Evolutionary conservation across 2,888 invertebrate species (phyloP).

Genomic region (Eupelmus urozonus): DNA sequence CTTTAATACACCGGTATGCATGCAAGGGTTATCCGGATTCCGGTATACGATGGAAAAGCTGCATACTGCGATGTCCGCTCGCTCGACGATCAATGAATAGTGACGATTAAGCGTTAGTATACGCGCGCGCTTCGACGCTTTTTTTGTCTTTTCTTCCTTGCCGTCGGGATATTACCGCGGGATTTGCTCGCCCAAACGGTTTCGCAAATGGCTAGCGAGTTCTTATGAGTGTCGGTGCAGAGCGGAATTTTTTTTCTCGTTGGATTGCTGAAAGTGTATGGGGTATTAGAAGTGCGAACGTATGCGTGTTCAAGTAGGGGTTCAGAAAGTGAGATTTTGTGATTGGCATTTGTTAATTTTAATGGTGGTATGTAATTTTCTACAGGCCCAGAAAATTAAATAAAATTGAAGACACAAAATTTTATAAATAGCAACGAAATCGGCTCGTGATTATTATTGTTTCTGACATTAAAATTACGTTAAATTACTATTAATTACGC

Average conservation of each 20-base stretch:
- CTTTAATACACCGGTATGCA: slow-evolving; percentile 29
- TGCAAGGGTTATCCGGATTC: slow-evolving; percentile 36
- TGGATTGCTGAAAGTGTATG: too few relatives aligned
- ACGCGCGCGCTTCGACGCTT: slow-evolving; percentile 9
- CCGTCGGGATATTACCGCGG: slow-evolving; percentile 65
- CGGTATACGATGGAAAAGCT: slow-evolving; percentile 17
- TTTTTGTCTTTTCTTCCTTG: slow-evolving; percentile 19
- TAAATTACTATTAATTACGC: too few relatives aligned
- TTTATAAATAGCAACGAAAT: too few relatives aligned
- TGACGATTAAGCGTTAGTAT: slow-evolving; percentile 65
- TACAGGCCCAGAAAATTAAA: too few relatives aligned
- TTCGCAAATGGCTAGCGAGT: slow-evolving; percentile 68
- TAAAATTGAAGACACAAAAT: too few relatives aligned
- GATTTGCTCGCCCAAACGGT: slow-evolving; percentile 69
- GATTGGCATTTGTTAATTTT: too few relatives aligned
- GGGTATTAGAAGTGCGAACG: not conserved
- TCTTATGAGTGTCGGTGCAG: slow-evolving; percentile 70
- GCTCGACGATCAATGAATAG: slow-evolving; percentile 60
- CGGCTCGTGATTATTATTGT: too few relatives aligned
- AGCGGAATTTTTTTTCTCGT: slow-evolving; percentile 35
- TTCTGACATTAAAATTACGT: too few relatives aligned
- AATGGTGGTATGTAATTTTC: too few relatives aligned
- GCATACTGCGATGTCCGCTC: not conserved
- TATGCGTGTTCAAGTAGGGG: not conserved
- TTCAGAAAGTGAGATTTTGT: not conserved